Conservation (phyloP, 64 coral and sea anemone species). For the Acropora tenuis region DNA sequence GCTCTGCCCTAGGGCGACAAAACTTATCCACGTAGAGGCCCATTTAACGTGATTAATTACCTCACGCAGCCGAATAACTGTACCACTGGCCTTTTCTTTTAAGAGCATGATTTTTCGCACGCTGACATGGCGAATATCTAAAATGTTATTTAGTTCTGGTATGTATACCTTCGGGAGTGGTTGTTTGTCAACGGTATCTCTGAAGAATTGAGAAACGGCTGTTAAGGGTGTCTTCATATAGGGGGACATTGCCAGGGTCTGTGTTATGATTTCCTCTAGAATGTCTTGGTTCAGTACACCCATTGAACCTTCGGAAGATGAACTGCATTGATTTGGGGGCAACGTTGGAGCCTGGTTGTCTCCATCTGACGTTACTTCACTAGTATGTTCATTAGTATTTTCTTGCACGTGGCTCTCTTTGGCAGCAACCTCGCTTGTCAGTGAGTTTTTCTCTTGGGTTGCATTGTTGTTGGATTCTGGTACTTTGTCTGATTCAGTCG, state of each 20-base stretch:
- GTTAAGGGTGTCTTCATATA: too few species aligned
- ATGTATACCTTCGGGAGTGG: conserved; percentile 13
- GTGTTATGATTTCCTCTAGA: too few species aligned
- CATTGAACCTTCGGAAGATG: too few species aligned
- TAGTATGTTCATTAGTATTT: too few species aligned
- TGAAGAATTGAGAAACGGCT: conserved; percentile 29
- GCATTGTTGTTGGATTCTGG: background rate
- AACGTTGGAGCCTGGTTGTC: too few species aligned
- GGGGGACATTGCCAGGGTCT: too few species aligned
- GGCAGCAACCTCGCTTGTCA: background rate
- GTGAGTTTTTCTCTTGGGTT: background rate
- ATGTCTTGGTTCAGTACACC: too few species aligned
- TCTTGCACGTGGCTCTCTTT: background rate
- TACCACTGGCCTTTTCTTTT: background rate
- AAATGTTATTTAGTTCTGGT: conserved; percentile 23
- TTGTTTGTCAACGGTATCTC: conserved; percentile 24
- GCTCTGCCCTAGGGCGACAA: background rate
- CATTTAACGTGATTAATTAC: conserved; percentile 21
- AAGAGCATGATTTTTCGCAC: conserved; percentile 26
- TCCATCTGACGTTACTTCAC: too few species aligned
- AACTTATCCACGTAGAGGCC: conserved; percentile 20
- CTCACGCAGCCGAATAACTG: conserved; percentile 11
- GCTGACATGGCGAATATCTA: background rate
- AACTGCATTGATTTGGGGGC: too few species aligned
- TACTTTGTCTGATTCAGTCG: background rate